phyloP scores from a whole-genome alignment of 2,797 vertebrate species.

The Lophius americanus region DNA sequence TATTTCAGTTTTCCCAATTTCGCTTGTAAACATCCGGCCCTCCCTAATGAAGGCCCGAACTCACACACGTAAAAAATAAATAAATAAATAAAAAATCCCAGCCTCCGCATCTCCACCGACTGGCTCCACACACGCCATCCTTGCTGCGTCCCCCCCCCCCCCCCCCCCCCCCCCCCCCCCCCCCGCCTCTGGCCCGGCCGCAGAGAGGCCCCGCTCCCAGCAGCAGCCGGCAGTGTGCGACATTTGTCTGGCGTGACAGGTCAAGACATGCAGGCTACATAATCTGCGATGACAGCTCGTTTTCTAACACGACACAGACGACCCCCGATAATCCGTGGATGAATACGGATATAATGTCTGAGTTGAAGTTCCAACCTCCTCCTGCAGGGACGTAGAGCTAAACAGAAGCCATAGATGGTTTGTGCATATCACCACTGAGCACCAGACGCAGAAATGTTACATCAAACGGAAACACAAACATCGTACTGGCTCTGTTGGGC shows the following conservation, averaged over 20 bases:
- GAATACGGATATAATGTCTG: slow-evolving; percentile 25
- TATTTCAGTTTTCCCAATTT: slow-evolving; percentile 6
- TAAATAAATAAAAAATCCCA: neutral
- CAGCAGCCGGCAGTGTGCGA: neutral
- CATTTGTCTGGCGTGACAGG: slow-evolving; percentile 20
- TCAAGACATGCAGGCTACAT: slow-evolving; percentile 24
- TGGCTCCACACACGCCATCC: slow-evolving; percentile 2
- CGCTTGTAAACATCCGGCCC: slow-evolving; percentile 38
- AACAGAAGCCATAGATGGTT: no score
- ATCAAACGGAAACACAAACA: neutral
- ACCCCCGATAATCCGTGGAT: neutral
- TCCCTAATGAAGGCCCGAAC: slow-evolving; percentile 18
- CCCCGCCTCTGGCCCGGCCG: slow-evolving; percentile 26
- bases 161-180: slow-evolving; percentile 30
- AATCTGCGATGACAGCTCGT: slow-evolving; percentile 10
- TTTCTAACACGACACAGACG: neutral
- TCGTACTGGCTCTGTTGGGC: slow-evolving; percentile 13
- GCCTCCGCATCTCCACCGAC: slow-evolving; percentile 24
- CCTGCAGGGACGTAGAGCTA: neutral
- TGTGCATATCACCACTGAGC: no score
- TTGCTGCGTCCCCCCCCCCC: slow-evolving; percentile 21
- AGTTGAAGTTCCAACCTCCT: slow-evolving; percentile 8
- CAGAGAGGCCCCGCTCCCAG: neutral
- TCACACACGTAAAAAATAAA: slow-evolving; percentile 1
- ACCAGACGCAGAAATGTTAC: neutral